Conservation (phyloP, 2,888 invertebrate genomes). For the Anarsia innoxiella region DNA sequence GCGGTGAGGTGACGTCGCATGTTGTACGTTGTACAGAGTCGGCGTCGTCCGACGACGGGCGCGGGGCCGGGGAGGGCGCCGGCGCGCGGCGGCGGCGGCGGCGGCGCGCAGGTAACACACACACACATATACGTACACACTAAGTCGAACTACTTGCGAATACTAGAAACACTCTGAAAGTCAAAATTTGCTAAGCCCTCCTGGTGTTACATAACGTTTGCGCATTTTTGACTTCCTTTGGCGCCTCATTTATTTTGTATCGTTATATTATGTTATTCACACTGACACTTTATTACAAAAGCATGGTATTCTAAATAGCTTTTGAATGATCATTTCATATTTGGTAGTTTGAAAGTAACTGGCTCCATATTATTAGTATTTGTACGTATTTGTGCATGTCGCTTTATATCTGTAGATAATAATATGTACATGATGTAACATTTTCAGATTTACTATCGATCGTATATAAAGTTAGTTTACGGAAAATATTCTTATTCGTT, state of each 20-base stretch:
- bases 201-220: no score
- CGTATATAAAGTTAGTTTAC: neutral
- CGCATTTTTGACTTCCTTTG: no score
- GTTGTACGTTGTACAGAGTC: constrained; percentile 68
- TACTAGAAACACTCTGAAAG: no score
- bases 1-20: constrained; percentile 8
- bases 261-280: neutral
- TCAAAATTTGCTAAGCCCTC: no score
- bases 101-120: constrained; percentile 38
- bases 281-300: neutral
- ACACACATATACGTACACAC: constrained; percentile 10
- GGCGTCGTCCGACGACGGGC: constrained; percentile 50
- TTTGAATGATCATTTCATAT: neutral
- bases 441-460: constrained; percentile 52
- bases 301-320: no score
- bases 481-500: no score
- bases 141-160: no score
- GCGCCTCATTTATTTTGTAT: neutral
- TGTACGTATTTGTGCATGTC: neutral
- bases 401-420: neutral
- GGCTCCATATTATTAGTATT: neutral
- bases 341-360: neutral
- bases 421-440: constrained; percentile 41
- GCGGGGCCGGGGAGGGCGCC: constrained; percentile 26
- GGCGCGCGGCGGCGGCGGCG: constrained; percentile 38